Percentiles rank a stretch among this genome's conserved stretches.
phyloP scores from a whole-genome alignment of 1,140 invertebrate genomes.

The Bemisia tabaci region DNA sequence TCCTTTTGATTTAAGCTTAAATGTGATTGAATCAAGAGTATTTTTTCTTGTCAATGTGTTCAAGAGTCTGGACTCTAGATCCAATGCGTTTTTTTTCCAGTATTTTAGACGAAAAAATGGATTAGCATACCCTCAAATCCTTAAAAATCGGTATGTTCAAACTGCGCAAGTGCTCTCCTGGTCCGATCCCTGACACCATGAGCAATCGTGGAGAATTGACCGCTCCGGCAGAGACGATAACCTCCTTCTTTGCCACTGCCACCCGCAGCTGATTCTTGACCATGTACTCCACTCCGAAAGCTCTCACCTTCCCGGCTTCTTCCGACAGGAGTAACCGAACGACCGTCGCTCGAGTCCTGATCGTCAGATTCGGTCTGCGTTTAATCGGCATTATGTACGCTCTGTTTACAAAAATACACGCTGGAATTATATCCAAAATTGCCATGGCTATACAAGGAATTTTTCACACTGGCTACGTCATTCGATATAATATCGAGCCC shows the following conservation, averaged over 20 bases:
- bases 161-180: constrained; percentile 27
- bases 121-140: constrained; percentile 31
- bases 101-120: too few species aligned
- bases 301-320: constrained; percentile 20
- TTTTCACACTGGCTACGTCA: too few species aligned
- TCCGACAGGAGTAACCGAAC: constrained; percentile 49
- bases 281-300: constrained; percentile 38
- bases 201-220: constrained; percentile 29
- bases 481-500: too few species aligned
- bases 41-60: too few species aligned
- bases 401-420: too few species aligned
- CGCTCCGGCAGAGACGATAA: constrained; percentile 35
- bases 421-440: too few species aligned
- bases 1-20: too few species aligned
- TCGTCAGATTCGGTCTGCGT: constrained; percentile 49
- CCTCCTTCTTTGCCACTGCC: constrained; percentile 58
- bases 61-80: too few species aligned
- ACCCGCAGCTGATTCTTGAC: constrained; percentile 52
- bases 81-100: too few species aligned
- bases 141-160: constrained; percentile 21
- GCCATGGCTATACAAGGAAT: too few species aligned
- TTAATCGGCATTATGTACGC: constrained; percentile 53
- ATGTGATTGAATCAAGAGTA: too few species aligned
- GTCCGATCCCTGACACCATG: constrained; percentile 35
- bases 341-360: constrained; percentile 52